Conservation (phyloP, 2,113 vertebrate genomes). For the Reinhardtius hippoglossoides region DNA sequence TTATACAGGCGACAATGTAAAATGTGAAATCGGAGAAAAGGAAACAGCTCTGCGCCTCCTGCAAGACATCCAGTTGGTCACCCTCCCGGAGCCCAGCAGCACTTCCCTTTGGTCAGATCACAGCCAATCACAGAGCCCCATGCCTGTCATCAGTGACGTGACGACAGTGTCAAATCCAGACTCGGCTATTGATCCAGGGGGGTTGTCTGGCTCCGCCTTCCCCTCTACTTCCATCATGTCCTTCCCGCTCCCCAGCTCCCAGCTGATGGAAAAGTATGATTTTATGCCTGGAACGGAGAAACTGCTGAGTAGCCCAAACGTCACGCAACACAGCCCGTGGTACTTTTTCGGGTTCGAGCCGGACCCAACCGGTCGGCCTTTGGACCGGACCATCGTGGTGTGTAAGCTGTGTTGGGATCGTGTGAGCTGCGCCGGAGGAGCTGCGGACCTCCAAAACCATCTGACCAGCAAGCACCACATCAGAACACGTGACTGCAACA, state of each 20-base stretch:
- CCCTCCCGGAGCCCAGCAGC: constrained; percentile 63
- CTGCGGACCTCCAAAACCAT: constrained; percentile 77
- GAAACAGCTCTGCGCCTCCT: constrained; percentile 81
- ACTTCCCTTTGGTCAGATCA: constrained; percentile 64
- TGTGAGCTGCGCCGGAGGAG: constrained; percentile 77
- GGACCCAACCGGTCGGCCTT: constrained; percentile 73
- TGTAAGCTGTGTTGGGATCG: constrained; percentile 82
- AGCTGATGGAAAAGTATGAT: constrained; percentile 51
- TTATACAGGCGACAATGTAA: constrained; percentile 73
- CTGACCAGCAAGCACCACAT: constrained; percentile 79
- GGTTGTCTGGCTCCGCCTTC: background rate
- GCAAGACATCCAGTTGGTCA: constrained; percentile 80
- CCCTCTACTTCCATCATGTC: constrained; percentile 29
- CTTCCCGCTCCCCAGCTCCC: constrained; percentile 3
- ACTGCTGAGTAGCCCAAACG: constrained; percentile 63
- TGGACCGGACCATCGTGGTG: constrained; percentile 77
- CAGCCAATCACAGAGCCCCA: constrained; percentile 68
- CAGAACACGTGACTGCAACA: constrained; percentile 43
- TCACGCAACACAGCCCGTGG: constrained; percentile 64
- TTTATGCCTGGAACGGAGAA: constrained; percentile 71
- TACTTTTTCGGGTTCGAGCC: constrained; percentile 79
- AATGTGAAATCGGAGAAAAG: constrained; percentile 82
- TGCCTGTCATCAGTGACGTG: constrained; percentile 69
- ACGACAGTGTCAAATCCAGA: constrained; percentile 51
- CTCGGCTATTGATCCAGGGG: constrained; percentile 10